Evolutionary conservation across 2,888 invertebrate species (phyloP).

Genomic region (Brachypalpus laphriformis): DNA sequence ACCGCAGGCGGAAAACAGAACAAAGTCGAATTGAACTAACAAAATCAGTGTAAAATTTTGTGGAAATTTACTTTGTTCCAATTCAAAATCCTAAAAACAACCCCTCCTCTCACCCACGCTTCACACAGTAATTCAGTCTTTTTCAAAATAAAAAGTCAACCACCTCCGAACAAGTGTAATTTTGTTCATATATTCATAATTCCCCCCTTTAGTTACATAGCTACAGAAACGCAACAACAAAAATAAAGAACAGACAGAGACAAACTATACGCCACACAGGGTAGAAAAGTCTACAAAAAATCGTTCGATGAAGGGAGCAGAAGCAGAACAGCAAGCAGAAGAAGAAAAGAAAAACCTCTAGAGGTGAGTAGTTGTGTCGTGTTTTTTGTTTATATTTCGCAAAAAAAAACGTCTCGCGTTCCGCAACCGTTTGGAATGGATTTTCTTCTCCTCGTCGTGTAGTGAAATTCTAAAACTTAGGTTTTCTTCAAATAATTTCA

Average conservation of each 20-base stretch:
- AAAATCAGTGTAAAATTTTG: neutral
- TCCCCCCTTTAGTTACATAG: neutral
- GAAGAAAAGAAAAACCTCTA: constrained; percentile 31
- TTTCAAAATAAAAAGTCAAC: neutral
- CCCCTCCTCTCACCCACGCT: neutral
- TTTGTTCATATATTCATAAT: constrained; percentile 5
- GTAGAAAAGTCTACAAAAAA: constrained; percentile 16
- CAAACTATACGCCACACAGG: neutral
- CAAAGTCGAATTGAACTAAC: neutral
- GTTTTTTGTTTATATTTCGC: constrained; percentile 53
- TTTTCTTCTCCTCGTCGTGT: too few relatives aligned
- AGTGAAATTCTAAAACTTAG: neutral
- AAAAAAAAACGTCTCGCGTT: neutral
- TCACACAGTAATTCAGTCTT: neutral
- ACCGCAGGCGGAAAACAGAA: neutral
- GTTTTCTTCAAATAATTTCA: neutral
- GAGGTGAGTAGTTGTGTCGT: constrained; percentile 40
- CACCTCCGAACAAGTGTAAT: neutral
- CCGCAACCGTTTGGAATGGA: neutral
- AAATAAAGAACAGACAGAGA: constrained; percentile 18
- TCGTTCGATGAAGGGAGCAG: constrained; percentile 13
- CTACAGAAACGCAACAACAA: neutral
- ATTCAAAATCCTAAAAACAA: neutral
- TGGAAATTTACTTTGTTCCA: neutral
- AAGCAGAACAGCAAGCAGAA: constrained; percentile 3